Percentiles rank a stretch among this genome's conserved stretches.
phyloP scores from a whole-genome alignment of 2,888 invertebrate species.

The Hyalella azteca region DNA sequence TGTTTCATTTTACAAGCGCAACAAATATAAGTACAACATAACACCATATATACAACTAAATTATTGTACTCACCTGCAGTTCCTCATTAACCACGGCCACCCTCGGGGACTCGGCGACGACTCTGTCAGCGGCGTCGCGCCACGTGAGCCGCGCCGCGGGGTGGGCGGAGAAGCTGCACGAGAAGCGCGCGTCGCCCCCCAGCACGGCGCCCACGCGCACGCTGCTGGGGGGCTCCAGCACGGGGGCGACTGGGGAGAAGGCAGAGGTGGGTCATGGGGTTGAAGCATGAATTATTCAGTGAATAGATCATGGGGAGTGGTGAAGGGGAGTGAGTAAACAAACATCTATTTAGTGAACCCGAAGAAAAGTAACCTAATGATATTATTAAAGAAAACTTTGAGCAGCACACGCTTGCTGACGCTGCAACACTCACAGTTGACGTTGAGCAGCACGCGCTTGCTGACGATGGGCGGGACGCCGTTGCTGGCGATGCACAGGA shows the following conservation, averaged over 20 bases:
- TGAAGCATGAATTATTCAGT: background rate
- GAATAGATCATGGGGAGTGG: background rate
- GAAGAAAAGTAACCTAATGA: background rate
- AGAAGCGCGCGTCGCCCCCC: background rate
- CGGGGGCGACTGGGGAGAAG: constrained; percentile 22
- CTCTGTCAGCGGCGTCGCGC: background rate
- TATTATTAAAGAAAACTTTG: background rate
- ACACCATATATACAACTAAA: too few relatives aligned
- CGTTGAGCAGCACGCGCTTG: constrained; percentile 20
- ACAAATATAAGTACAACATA: too few relatives aligned
- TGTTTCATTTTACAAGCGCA: too few relatives aligned
- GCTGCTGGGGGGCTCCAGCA: background rate
- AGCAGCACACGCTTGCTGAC: background rate
- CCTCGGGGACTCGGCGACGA: background rate
- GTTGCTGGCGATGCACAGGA: constrained; percentile 29
- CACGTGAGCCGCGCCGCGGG: background rate
- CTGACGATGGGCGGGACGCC: constrained; percentile 35
- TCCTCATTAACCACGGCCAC: background rate
- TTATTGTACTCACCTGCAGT: constrained; percentile 7
- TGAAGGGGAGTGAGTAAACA: background rate
- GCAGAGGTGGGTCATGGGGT: background rate
- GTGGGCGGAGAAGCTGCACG: background rate
- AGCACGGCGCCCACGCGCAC: background rate
- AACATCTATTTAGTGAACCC: background rate
- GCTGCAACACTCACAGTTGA: constrained; percentile 11